These are phyloP conservation scores for Rhagologus leucostigma DNA, from an alignment of 2,113 vertebrate genomes.

Conservation along the genomic window DNA sequence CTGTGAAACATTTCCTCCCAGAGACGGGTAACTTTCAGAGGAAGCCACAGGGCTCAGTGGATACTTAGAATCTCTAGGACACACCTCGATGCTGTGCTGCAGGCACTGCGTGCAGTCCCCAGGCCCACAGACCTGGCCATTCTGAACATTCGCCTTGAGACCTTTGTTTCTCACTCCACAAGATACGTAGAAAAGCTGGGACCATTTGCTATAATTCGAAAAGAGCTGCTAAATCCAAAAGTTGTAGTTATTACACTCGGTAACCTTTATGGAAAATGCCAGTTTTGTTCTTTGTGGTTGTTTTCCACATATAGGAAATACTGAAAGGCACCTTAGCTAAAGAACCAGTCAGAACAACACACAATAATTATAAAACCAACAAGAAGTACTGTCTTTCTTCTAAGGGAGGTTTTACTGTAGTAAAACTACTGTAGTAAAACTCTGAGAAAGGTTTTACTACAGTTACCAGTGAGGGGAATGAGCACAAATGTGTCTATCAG, in stretches of 20 bases:
- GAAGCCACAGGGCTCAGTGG: not conserved
- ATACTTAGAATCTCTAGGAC: not conserved
- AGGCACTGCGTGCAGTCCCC: fast-evolving
- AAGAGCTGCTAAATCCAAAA: not conserved
- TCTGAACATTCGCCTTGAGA: fast-evolving
- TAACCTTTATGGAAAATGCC: fast-evolving
- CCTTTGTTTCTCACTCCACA: not conserved
- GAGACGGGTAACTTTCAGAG: not conserved
- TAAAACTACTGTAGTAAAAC: not conserved
- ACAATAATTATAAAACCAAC: not conserved
- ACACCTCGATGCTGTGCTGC: fast-evolving
- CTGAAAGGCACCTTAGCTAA: not conserved
- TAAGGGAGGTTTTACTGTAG: not conserved
- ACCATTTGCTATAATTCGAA: fast-evolving
- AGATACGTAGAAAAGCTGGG: not conserved
- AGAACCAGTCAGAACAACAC: not conserved
- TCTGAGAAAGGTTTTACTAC: not conserved
- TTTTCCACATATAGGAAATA: not conserved
- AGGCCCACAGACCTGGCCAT: fast-evolving
- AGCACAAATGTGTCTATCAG: fast-evolving
- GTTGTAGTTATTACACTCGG: not conserved
- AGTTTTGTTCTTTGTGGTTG: not conserved
- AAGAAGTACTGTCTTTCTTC: not conserved
- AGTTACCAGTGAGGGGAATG: too few species aligned
- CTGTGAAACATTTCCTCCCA: not conserved